These are phyloP conservation scores for Fratercula arctica DNA, from an alignment of 2,797 vertebrate genomes.

Conservation along the genomic window DNA sequence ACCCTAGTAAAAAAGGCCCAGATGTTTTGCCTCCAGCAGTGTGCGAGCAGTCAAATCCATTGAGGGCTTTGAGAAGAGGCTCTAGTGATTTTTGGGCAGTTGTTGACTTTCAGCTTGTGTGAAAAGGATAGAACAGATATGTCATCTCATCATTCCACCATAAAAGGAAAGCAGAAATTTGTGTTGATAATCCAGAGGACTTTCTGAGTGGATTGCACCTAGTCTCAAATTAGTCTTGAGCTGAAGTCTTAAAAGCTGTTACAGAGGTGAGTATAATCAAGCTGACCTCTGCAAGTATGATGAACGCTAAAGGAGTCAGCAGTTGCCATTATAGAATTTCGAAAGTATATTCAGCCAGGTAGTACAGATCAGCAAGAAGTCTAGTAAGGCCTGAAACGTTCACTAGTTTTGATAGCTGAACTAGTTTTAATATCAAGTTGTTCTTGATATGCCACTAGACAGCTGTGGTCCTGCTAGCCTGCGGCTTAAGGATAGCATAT, in stretches of 20 bases:
- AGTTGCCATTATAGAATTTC: not conserved
- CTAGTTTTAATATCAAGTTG: not conserved
- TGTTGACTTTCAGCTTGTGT: not conserved
- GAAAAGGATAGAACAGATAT: not conserved
- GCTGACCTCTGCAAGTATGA: not conserved
- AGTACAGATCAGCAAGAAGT: not conserved
- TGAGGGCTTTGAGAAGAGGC: constrained; percentile 1
- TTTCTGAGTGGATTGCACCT: not conserved
- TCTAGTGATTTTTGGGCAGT: constrained; percentile 33
- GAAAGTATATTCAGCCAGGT: not conserved
- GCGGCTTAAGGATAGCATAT: not conserved
- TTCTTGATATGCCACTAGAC: not conserved
- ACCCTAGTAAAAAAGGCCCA: not conserved
- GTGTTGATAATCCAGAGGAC: not conserved
- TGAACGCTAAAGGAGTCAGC: not conserved
- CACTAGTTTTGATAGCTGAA: not conserved
- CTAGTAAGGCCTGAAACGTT: not conserved
- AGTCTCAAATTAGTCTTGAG: not conserved
- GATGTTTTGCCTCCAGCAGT: constrained; percentile 37
- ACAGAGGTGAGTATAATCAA: not conserved
- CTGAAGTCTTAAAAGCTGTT: not conserved
- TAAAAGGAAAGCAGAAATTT: not conserved
- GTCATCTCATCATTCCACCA: not conserved
- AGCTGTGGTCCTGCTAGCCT: not conserved
- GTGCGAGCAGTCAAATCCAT: not conserved